Percentiles rank a stretch among this genome's conserved stretches.
Evolutionary conservation across 2,888 invertebrate species (phyloP).

Genomic region (Xanthorhoe designata): DNA sequence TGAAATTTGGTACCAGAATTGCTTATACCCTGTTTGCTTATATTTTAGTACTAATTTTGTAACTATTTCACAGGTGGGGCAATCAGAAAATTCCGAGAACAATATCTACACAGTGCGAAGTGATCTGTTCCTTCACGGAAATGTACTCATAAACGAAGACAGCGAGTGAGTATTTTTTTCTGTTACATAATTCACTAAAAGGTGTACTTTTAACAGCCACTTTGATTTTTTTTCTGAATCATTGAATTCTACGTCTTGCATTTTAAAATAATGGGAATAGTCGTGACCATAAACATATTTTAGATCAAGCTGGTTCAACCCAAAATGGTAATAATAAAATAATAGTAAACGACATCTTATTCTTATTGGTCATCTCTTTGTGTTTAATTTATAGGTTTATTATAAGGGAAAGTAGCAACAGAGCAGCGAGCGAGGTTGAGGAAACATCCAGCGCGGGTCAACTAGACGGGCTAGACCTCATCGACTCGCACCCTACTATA

Average conservation of each 20-base stretch:
- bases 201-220: too few relatives aligned
- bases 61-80: conserved; percentile 60
- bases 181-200: too few relatives aligned
- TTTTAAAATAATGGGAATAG: too few relatives aligned
- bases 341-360: too few relatives aligned
- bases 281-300: too few relatives aligned
- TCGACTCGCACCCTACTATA: conserved; percentile 72
- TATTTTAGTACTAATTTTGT: not conserved
- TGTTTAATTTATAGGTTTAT: conserved; percentile 15
- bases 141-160: conserved; percentile 73
- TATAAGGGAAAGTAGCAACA: conserved; percentile 25
- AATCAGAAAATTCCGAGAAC: conserved; percentile 67
- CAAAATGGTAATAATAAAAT: too few relatives aligned
- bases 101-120: conserved; percentile 75
- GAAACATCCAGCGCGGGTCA: conserved; percentile 16
- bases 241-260: too few relatives aligned
- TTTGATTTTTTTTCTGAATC: too few relatives aligned
- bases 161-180: conserved; percentile 69
- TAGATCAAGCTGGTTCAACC: too few relatives aligned
- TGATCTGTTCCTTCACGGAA: conserved; percentile 78
- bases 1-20: too few relatives aligned
- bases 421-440: conserved; percentile 39
- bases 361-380: not conserved
- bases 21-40: too few relatives aligned
- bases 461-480: conserved; percentile 58